A percentile compares a stretch with the other conserved stretches of the same genome.
phyloP scores from a whole-genome alignment of 1,140 invertebrate species.

The Drosophila lowei region DNA sequence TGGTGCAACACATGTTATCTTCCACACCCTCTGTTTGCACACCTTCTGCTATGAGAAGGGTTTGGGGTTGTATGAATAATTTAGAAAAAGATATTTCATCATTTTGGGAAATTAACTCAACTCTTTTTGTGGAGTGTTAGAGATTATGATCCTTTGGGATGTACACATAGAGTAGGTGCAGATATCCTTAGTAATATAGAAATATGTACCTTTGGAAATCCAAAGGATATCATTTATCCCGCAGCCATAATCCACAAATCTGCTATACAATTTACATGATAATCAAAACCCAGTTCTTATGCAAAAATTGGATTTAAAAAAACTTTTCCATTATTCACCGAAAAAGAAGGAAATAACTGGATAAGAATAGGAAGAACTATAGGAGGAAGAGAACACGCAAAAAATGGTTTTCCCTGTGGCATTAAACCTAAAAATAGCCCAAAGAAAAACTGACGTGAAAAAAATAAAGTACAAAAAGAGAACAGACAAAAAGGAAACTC shows the following conservation, averaged over 20 bases:
- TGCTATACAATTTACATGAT: constrained; percentile 33
- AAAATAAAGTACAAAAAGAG: constrained; percentile 12
- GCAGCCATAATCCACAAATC: constrained; percentile 32
- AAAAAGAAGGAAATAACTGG: background rate
- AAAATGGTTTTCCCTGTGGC: constrained; percentile 15
- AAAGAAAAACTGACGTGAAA: constrained; percentile 37
- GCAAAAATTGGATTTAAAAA: constrained; percentile 43
- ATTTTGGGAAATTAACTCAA: constrained; percentile 13
- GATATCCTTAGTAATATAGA: background rate
- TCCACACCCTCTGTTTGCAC: background rate
- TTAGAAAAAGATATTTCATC: constrained; percentile 8
- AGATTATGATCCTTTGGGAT: constrained; percentile 2
- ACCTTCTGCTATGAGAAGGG: constrained; percentile 8
- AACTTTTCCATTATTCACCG: constrained; percentile 58
- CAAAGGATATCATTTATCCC: background rate
- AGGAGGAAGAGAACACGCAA: background rate
- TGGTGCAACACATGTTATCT: constrained; percentile 49
- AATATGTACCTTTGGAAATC: background rate
- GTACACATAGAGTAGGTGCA: constrained; percentile 8
- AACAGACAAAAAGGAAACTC: constrained; percentile 33
- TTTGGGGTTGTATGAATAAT: constrained; percentile 14
- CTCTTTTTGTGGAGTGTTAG: background rate
- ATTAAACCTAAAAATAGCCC: constrained; percentile 57
- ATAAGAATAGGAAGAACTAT: no score
- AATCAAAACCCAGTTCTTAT: constrained; percentile 40